A percentile compares a stretch with the other conserved stretches of the same genome.
Evolutionary conservation across 2,888 invertebrate species (phyloP).

Genomic region (Melangyna quadrimaculata): DNA sequence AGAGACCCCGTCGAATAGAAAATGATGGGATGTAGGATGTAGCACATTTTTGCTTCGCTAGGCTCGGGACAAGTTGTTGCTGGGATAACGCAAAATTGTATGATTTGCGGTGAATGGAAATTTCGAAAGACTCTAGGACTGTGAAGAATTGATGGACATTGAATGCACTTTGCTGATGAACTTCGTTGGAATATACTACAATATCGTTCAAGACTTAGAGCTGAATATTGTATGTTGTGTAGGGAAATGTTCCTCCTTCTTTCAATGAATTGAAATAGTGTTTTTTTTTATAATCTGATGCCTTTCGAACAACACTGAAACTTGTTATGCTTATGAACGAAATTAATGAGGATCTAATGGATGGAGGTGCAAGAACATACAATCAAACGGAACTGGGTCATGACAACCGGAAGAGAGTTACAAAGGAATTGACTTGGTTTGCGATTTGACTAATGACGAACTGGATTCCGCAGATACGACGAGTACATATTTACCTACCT

Average conservation of each 20-base stretch:
- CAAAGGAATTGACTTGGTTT: not conserved
- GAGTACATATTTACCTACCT: too few species aligned
- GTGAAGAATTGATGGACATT: slow-evolving; percentile 14
- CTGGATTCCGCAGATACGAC: not conserved
- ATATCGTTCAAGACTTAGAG: slow-evolving; percentile 36
- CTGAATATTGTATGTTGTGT: slow-evolving; percentile 19
- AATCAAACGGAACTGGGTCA: slow-evolving; percentile 29
- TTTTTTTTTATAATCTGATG: slow-evolving; percentile 3
- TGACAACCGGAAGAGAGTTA: slow-evolving; percentile 9
- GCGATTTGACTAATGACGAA: slow-evolving; percentile 20
- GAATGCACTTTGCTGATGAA: slow-evolving; percentile 23
- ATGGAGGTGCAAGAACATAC: slow-evolving; percentile 12
- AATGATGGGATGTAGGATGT: slow-evolving; percentile 60
- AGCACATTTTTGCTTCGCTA: slow-evolving; percentile 65
- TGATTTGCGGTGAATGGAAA: slow-evolving; percentile 57
- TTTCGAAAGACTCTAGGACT: not conserved
- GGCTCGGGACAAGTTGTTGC: slow-evolving; percentile 61
- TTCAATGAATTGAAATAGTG: slow-evolving; percentile 32
- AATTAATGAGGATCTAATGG: slow-evolving; percentile 49
- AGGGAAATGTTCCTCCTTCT: slow-evolving; percentile 1
- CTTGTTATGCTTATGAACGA: slow-evolving; percentile 29
- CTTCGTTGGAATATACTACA: not conserved
- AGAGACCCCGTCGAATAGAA: slow-evolving; percentile 30
- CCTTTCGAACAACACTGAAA: not conserved
- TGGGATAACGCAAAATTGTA: slow-evolving; percentile 61